Conservation (phyloP, 1,140 invertebrate genomes). For the Coptotermes formosanus region DNA sequence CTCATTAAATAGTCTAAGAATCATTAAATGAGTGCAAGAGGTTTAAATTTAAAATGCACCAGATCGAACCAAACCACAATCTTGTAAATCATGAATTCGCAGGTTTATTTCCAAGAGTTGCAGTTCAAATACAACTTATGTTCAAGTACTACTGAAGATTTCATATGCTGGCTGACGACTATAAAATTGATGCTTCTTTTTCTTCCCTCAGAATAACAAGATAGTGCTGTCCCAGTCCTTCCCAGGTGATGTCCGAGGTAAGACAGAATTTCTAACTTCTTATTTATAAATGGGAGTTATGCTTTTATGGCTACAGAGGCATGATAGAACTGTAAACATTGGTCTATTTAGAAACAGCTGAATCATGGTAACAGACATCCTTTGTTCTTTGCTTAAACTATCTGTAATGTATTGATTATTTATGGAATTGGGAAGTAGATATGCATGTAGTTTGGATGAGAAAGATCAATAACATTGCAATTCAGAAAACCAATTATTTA, state of each 20-base stretch:
- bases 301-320: neutral
- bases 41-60: no score
- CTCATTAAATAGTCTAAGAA: no score
- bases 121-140: neutral
- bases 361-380: neutral
- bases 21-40: no score
- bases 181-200: neutral
- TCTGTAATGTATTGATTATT: conserved; percentile 8
- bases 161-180: neutral
- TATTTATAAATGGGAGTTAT: conserved; percentile 3
- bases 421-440: neutral
- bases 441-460: neutral
- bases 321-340: conserved; percentile 16
- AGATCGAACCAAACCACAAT: no score
- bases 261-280: conserved; percentile 20
- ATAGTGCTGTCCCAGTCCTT: conserved; percentile 27
- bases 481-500: neutral
- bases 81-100: no score
- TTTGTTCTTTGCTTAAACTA: neutral
- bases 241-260: conserved; percentile 24
- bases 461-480: conserved; percentile 7
- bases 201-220: neutral
- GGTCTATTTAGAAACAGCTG: neutral
- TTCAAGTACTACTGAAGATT: neutral
- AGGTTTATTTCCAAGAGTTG: neutral